phyloP scores from a whole-genome alignment of 2,888 invertebrate genomes.

The Tuta absoluta region DNA sequence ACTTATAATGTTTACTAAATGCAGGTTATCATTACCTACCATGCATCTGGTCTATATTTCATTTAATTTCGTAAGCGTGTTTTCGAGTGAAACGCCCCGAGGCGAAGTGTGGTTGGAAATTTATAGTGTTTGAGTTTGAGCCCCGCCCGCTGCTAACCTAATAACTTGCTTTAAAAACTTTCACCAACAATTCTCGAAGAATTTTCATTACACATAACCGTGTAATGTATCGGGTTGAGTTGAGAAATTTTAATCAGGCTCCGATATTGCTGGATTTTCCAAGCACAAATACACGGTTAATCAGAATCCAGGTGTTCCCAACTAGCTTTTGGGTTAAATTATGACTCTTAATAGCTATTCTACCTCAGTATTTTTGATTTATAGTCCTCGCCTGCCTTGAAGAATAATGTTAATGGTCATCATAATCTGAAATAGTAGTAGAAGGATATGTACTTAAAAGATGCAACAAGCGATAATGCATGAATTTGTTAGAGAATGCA shows the following conservation, averaged over 20 bases:
- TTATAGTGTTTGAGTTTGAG: slow-evolving; percentile 52
- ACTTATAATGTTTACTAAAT: slow-evolving; percentile 22
- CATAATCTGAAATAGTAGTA: too few species aligned
- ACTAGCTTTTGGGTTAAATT: not conserved
- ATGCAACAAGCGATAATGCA: too few species aligned
- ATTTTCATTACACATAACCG: slow-evolving; percentile 36
- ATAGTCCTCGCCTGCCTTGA: too few species aligned
- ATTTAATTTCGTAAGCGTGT: slow-evolving; percentile 28
- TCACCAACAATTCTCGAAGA: slow-evolving; percentile 33
- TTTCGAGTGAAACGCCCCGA: slow-evolving; percentile 31
- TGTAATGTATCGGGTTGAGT: slow-evolving; percentile 25
- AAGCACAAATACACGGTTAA: not conserved
- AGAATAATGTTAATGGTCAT: too few species aligned
- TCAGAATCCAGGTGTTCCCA: not conserved
- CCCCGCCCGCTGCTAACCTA: slow-evolving; percentile 45
- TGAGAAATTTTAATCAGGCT: slow-evolving; percentile 19
- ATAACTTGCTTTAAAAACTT: slow-evolving; percentile 48
- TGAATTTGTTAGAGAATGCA: too few species aligned
- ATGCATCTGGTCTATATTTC: slow-evolving; percentile 27
- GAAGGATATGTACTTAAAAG: too few species aligned
- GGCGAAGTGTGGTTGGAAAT: slow-evolving; percentile 52
- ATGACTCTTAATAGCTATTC: not conserved
- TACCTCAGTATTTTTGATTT: not conserved
- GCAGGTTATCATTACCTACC: slow-evolving; percentile 21
- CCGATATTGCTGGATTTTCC: slow-evolving; percentile 3